These are phyloP conservation scores for Gephyroberyx darwinii DNA, from an alignment of 2,797 vertebrate species.

Conservation along the genomic window DNA sequence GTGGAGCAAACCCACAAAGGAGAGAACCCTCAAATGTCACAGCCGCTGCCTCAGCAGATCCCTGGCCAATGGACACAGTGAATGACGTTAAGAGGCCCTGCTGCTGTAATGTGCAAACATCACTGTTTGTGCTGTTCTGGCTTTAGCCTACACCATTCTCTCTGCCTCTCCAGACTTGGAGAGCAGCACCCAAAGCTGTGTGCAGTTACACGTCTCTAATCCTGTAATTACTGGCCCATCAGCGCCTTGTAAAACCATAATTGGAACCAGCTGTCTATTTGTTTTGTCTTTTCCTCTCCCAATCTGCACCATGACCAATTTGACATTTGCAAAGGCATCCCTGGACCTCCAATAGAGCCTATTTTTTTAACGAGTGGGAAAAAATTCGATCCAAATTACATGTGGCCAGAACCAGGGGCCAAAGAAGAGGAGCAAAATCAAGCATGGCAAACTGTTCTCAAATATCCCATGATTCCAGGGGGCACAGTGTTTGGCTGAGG, in stretches of 20 bases:
- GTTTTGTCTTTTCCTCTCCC: constrained; percentile 75
- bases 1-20: constrained; percentile 16
- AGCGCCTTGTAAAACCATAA: constrained; percentile 82
- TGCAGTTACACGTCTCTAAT: constrained; percentile 81
- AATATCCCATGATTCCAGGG: constrained; percentile 57
- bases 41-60: constrained; percentile 58
- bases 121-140: constrained; percentile 69
- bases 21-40: constrained; percentile 53
- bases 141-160: constrained; percentile 51
- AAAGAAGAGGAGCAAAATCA: constrained; percentile 25
- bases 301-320: constrained; percentile 69
- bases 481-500: constrained; percentile 31
- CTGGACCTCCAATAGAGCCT: constrained; percentile 62
- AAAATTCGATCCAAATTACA: constrained; percentile 58
- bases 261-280: constrained; percentile 83
- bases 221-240: constrained; percentile 83
- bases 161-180: constrained; percentile 71
- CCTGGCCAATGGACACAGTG: constrained; percentile 62
- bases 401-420: constrained; percentile 51
- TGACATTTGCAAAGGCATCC: constrained; percentile 75
- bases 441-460: constrained; percentile 37
- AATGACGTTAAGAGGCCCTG: constrained; percentile 48
- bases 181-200: constrained; percentile 76
- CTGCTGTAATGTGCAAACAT: constrained; percentile 75
- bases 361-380: constrained; percentile 37